A percentile compares a stretch with the other conserved stretches of the same genome.
Conservation (phyloP, 2,113 vertebrate species). For the Indicator indicator region DNA sequence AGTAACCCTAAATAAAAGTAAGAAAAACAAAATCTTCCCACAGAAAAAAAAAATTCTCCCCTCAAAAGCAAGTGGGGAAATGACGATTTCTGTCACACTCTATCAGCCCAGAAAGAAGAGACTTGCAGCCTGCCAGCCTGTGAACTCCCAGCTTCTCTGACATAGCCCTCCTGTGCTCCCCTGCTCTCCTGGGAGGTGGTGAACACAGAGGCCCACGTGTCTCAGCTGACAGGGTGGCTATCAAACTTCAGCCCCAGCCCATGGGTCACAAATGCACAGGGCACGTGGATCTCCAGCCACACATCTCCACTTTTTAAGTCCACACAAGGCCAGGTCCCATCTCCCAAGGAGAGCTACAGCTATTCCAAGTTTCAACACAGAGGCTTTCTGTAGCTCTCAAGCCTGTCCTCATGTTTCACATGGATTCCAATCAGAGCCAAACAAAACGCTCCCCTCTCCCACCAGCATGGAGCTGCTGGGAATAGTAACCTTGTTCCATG, state of each 20-base stretch:
- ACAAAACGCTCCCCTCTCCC: background rate
- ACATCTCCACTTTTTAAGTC: background rate
- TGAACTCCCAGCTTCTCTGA: background rate
- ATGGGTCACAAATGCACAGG: background rate
- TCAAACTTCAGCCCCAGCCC: background rate
- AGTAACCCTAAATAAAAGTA: background rate
- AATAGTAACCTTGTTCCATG: constrained; percentile 9
- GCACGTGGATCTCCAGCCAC: fast-evolving
- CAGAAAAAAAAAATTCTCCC: background rate
- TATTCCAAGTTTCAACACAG: background rate
- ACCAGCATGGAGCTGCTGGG: background rate
- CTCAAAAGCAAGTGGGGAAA: background rate
- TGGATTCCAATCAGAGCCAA: background rate
- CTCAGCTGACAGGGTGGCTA: background rate
- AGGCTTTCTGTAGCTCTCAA: background rate
- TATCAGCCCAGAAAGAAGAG: background rate
- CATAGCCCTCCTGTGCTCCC: background rate
- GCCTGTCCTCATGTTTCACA: background rate
- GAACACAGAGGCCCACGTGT: fast-evolving
- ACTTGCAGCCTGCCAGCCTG: background rate
- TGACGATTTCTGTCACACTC: background rate
- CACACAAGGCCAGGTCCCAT: background rate
- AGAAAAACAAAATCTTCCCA: background rate
- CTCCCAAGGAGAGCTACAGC: background rate
- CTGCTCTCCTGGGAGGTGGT: background rate